A percentile compares a stretch with the other conserved stretches of the same genome.
Conservation (phyloP, 2,888 invertebrate genomes). For the Cantharis nigra region DNA sequence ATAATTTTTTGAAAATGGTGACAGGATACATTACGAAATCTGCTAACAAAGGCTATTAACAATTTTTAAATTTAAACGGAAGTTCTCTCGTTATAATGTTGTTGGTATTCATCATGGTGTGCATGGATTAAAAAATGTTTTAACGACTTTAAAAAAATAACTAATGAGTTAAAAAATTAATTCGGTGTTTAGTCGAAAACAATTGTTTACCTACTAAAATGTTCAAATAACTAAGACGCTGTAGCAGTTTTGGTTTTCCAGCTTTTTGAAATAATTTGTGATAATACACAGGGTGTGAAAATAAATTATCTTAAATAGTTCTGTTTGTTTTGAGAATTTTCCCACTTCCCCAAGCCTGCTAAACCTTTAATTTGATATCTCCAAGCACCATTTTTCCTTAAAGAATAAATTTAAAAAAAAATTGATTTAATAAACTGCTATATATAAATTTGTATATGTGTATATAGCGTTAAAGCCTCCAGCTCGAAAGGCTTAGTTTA, state of each 20-base stretch:
- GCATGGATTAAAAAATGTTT: background rate
- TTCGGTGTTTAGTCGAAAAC: background rate
- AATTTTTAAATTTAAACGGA: background rate
- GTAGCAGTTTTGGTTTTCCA: slow-evolving; percentile 42
- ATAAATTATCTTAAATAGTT: background rate
- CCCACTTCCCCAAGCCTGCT: too few relatives aligned
- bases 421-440: too few relatives aligned
- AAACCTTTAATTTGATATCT: too few relatives aligned
- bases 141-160: background rate
- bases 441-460: too few relatives aligned
- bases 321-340: background rate
- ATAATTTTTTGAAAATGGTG: background rate
- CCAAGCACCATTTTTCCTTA: too few relatives aligned
- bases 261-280: slow-evolving; percentile 34
- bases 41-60: background rate
- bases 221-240: slow-evolving; percentile 22
- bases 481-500: too few relatives aligned
- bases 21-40: background rate
- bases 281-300: background rate
- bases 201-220: background rate
- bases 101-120: background rate
- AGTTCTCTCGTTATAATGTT: background rate
- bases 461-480: too few relatives aligned
- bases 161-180: background rate
- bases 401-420: too few relatives aligned